Conservation (phyloP, 2,888 invertebrate species). For the Limnephilus lunatus region DNA sequence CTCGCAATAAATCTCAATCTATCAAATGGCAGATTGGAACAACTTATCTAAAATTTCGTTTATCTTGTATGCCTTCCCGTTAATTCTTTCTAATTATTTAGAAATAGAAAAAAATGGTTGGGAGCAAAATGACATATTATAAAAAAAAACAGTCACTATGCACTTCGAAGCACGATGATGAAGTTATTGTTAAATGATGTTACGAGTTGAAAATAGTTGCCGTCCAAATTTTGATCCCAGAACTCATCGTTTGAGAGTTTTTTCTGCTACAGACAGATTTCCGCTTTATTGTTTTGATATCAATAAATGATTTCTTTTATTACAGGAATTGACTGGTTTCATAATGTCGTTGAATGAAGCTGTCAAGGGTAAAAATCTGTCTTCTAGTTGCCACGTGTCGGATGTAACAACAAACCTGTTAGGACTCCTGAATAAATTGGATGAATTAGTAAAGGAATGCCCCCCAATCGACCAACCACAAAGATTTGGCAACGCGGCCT, state of each 20-base stretch:
- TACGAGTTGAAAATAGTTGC: neutral
- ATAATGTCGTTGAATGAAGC: constrained; percentile 91
- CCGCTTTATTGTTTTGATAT: neutral
- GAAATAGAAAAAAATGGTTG: neutral
- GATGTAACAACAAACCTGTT: constrained; percentile 80
- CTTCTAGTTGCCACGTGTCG: constrained; percentile 81
- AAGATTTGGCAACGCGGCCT: constrained; percentile 97
- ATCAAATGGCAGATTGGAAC: neutral
- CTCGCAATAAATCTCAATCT: neutral
- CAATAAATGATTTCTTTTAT: constrained; percentile 54
- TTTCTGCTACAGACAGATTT: neutral
- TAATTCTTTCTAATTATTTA: neutral
- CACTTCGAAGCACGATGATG: neutral
- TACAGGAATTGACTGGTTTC: constrained; percentile 90
- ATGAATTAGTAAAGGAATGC: constrained; percentile 86
- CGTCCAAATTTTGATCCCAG: neutral
- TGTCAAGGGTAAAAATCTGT: constrained; percentile 86
- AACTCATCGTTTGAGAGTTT: neutral
- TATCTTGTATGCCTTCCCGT: neutral
- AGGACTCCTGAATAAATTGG: constrained; percentile 83
- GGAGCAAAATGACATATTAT: neutral
- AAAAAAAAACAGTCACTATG: neutral
- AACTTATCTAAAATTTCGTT: neutral
- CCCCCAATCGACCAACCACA: constrained; percentile 96
- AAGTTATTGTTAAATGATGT: too few species aligned